Conservation (phyloP, 2,888 invertebrate species). For the Acanthoscelides obtectus region DNA sequence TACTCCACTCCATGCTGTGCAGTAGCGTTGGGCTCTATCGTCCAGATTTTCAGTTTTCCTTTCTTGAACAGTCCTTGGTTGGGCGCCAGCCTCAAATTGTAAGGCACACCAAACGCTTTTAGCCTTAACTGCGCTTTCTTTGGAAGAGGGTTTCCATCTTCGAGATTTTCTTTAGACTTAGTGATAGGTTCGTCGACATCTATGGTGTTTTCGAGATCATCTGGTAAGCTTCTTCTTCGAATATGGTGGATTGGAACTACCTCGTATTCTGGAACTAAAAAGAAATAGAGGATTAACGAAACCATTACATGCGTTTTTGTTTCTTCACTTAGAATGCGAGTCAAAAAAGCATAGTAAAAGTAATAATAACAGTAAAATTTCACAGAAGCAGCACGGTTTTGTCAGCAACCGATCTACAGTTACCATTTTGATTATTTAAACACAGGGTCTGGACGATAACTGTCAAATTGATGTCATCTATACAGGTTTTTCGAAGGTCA, state of each 20-base stretch:
- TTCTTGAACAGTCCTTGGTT: slow-evolving; percentile 75
- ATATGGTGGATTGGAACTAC: slow-evolving; percentile 70
- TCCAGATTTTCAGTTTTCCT: slow-evolving; percentile 76
- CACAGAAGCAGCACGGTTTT: too few relatives aligned
- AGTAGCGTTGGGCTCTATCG: slow-evolving; percentile 70
- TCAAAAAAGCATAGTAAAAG: too few relatives aligned
- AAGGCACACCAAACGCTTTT: slow-evolving; percentile 73
- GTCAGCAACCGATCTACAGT: too few relatives aligned
- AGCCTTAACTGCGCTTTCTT: slow-evolving; percentile 54
- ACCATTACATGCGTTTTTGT: too few relatives aligned
- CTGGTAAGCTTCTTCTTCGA: slow-evolving; percentile 39
- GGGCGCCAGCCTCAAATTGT: slow-evolving; percentile 69
- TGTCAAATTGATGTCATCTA: too few relatives aligned
- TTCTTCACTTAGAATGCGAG: too few relatives aligned
- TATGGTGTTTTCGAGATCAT: slow-evolving; percentile 35
- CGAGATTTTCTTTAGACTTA: slow-evolving; percentile 14
- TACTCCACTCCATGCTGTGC: slow-evolving; percentile 76
- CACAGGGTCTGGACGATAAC: too few relatives aligned
- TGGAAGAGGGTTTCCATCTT: slow-evolving; percentile 15
- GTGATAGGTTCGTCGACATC: slow-evolving; percentile 43
- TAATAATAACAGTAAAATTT: too few relatives aligned
- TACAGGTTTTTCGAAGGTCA: too few relatives aligned
- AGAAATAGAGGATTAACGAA: too few relatives aligned
- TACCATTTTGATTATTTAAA: too few relatives aligned
- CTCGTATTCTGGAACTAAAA: slow-evolving; percentile 77